Evolutionary conservation across 2,113 vertebrate species (phyloP).

Genomic region (Alaudala cheleensis): DNA sequence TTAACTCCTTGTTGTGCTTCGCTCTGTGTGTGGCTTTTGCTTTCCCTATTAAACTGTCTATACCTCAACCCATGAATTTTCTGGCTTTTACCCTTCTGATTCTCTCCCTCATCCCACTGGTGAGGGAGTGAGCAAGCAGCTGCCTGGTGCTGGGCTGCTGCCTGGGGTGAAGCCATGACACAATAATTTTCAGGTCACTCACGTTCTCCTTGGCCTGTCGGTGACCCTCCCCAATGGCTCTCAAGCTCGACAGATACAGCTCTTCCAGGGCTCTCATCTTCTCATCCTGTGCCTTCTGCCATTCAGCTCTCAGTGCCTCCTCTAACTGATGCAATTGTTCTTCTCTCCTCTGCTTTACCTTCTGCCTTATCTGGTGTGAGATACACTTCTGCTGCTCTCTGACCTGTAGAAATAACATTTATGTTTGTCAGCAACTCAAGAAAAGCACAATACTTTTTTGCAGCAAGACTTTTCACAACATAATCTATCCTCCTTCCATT

Average conservation of each 20-base stretch:
- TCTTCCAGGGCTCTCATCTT: conserved; percentile 80
- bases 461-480: not conserved
- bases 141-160: not conserved
- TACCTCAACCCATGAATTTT: not conserved
- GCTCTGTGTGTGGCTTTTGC: not conserved
- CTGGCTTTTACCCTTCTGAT: not conserved
- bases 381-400: conserved; percentile 91
- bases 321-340: conserved; percentile 79
- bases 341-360: conserved; percentile 82
- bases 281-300: conserved; percentile 82
- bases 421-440: not conserved
- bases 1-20: not conserved
- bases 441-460: not conserved
- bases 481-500: not conserved
- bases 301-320: conserved; percentile 78
- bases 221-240: conserved; percentile 84
- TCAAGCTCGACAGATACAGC: conserved; percentile 83
- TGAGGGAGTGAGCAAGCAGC: not conserved
- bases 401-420: conserved; percentile 76
- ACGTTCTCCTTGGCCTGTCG: conserved; percentile 88
- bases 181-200: not conserved
- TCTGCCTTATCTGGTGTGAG: conserved; percentile 82
- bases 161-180: not conserved
- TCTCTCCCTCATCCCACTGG: not conserved
- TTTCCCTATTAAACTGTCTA: not conserved